These are phyloP conservation scores for Drosophila tripunctata DNA, from an alignment of 2,888 invertebrate species.

Conservation along the genomic window DNA sequence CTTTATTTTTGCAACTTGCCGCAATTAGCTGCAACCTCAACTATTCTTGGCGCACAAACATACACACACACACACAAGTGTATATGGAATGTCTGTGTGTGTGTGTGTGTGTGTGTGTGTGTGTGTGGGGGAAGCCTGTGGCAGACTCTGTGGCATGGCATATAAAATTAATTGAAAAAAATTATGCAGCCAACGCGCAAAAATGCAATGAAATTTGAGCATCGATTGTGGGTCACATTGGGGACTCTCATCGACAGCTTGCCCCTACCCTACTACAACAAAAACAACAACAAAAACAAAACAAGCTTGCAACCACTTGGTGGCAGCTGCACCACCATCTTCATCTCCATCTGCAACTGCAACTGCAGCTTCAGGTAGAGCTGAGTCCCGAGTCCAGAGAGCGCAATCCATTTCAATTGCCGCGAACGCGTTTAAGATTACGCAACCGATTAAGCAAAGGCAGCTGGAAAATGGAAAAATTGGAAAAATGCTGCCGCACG, in stretches of 20 bases:
- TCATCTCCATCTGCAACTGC: constrained; percentile 19
- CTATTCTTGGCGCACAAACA: constrained; percentile 58
- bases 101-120: neutral
- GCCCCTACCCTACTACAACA: constrained; percentile 14
- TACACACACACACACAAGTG: neutral
- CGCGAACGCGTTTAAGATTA: constrained; percentile 78
- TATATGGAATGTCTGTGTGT: no score
- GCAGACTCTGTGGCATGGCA: constrained; percentile 69
- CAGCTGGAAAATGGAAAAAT: constrained; percentile 75
- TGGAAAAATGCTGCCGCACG: constrained; percentile 35
- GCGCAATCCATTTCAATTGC: constrained; percentile 77
- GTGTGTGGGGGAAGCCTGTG: constrained; percentile 17
- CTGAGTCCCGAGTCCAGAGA: constrained; percentile 30
- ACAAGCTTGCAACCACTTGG: constrained; percentile 29
- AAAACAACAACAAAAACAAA: constrained; percentile 2
- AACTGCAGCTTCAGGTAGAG: constrained; percentile 51
- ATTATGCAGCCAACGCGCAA: constrained; percentile 41
- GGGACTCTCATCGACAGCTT: constrained; percentile 61
- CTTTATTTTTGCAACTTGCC: constrained; percentile 69
- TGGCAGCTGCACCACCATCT: constrained; percentile 34
- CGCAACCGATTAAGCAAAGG: constrained; percentile 76
- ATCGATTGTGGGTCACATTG: constrained; percentile 74
- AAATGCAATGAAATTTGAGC: constrained; percentile 76
- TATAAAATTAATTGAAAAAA: constrained; percentile 71
- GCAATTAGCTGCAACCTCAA: constrained; percentile 70